Conservation (phyloP, 2,113 vertebrate genomes). For the Indicator maculatus region DNA sequence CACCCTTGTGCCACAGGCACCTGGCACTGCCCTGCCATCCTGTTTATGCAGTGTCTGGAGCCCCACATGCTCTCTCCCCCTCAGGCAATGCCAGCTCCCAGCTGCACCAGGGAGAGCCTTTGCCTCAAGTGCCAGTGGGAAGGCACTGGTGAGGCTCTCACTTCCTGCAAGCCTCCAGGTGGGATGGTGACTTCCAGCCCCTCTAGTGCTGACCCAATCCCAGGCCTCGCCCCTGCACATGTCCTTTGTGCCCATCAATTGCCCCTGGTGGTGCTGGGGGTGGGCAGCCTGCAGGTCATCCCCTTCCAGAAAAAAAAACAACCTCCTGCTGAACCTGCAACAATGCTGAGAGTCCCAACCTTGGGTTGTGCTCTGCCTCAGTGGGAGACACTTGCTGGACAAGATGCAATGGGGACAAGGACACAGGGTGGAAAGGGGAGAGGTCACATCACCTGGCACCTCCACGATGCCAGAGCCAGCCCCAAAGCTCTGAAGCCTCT, state of each 20-base stretch:
- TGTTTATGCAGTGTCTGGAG: not conserved
- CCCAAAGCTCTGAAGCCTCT: not conserved
- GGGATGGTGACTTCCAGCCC: not conserved
- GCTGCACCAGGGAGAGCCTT: not conserved
- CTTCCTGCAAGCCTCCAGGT: not conserved
- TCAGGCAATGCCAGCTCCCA: not conserved
- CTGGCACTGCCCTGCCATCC: not conserved
- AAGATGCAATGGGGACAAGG: not conserved
- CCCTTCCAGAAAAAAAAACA: not conserved
- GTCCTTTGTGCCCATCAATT: not conserved
- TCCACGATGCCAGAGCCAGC: not conserved
- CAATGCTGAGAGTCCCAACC: rapidly evolving
- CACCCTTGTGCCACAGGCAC: not conserved
- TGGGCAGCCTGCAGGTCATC: not conserved
- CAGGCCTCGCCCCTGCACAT: rapidly evolving
- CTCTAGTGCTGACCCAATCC: rapidly evolving
- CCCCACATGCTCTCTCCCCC: not conserved
- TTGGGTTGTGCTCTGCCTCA: not conserved
- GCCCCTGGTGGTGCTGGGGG: rapidly evolving
- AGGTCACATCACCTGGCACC: rapidly evolving
- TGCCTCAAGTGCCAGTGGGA: too few species aligned
- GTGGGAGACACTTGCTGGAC: not conserved
- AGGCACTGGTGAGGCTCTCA: not conserved
- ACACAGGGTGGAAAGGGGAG: not conserved
- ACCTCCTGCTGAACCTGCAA: rapidly evolving